Conservation (phyloP, 2,797 vertebrate species). For the Pachyuromys duprasi region DNA sequence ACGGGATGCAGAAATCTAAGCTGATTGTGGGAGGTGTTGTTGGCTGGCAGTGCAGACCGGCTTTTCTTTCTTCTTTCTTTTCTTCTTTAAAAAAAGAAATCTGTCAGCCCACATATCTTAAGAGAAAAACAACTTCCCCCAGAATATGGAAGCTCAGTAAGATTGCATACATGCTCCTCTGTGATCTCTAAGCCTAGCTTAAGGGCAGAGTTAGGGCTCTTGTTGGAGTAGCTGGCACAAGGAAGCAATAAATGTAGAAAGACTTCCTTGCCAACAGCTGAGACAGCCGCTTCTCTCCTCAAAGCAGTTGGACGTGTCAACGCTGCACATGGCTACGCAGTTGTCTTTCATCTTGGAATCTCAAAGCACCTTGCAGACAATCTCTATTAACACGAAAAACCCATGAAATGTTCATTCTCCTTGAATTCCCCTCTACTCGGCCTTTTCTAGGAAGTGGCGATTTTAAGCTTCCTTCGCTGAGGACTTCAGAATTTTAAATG, state of each 20-base stretch:
- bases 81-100: neutral
- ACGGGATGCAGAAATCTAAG: neutral
- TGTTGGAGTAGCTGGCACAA: neutral
- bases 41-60: neutral
- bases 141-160: neutral
- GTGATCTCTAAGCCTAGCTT: constrained; percentile 30
- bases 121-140: constrained; percentile 10
- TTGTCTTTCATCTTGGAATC: constrained; percentile 71
- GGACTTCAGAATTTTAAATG: constrained; percentile 45
- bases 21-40: too few relatives aligned
- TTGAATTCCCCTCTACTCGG: constrained; percentile 57
- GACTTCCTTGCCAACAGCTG: constrained; percentile 55
- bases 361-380: constrained; percentile 70
- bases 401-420: constrained; percentile 70
- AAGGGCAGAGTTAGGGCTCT: neutral
- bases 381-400: constrained; percentile 64
- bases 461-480: constrained; percentile 24
- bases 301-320: neutral
- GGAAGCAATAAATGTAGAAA: constrained; percentile 25
- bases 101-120: neutral
- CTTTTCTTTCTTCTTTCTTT: too few relatives aligned
- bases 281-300: constrained; percentile 16
- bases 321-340: neutral
- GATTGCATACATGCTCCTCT: neutral
- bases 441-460: constrained; percentile 27